Percentiles rank a stretch among this genome's conserved stretches.
Evolutionary conservation across 2,113 vertebrate species (phyloP).

Genomic region (Prunella himalayana): DNA sequence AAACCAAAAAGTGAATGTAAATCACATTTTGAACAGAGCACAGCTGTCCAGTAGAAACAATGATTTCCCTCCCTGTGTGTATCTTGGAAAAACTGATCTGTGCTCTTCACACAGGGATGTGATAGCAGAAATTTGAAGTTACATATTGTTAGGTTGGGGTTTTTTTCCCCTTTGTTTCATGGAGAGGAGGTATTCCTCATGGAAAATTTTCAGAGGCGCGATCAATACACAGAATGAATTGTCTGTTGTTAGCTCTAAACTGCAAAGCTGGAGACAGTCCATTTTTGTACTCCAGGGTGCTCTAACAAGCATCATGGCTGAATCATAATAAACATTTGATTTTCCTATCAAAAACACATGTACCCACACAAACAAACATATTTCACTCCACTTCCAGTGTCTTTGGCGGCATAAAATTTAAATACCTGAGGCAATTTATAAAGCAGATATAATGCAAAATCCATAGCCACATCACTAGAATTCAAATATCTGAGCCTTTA

Average conservation of each 20-base stretch:
- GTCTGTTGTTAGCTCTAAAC: not conserved
- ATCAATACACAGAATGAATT: constrained; percentile 21
- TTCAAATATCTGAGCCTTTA: not conserved
- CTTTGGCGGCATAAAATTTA: not conserved
- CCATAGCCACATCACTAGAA: not conserved
- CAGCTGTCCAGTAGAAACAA: not conserved
- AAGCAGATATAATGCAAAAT: not conserved
- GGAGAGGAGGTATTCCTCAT: not conserved
- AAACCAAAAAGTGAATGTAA: not conserved
- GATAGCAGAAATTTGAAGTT: not conserved
- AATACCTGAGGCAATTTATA: not conserved
- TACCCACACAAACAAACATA: not conserved
- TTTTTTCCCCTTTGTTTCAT: not conserved
- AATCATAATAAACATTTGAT: not conserved
- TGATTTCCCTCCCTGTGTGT: not conserved
- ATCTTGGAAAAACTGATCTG: not conserved
- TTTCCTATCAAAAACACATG: not conserved
- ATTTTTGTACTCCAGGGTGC: not conserved
- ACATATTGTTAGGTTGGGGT: not conserved
- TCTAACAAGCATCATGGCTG: not conserved
- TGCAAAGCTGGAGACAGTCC: not conserved
- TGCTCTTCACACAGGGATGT: not conserved
- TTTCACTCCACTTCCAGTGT: not conserved
- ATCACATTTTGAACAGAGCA: not conserved
- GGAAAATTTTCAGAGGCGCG: not conserved